Base-by-base conservation (phyloP, 2,113 vertebrate species). In the Gasterosteus nipponicus region DNA sequence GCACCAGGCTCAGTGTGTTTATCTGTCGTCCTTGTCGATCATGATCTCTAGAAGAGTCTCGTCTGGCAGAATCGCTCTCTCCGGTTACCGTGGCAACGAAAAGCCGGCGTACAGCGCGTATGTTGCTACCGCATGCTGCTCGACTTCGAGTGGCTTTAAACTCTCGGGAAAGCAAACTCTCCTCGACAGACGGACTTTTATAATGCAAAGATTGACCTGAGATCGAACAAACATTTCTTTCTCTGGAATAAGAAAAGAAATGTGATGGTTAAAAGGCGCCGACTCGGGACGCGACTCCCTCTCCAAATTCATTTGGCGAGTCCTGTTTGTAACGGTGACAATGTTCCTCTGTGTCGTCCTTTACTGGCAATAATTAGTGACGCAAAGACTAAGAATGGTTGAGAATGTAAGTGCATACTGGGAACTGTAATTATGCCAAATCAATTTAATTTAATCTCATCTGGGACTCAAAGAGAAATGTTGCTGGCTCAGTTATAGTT, bases 361-460 rank as follows among this genome's bases (percentile, higher is more conserved):
- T 49, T n/a, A 54, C 0, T 38, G 69, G 14, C 46, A 54, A 26
- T 61, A 66, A 46, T 74, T 69, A 53, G 47, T 7, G 3, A 47
- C 18, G 49, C n/a, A 12, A 47, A 75, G 10, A 56, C 54, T 47
- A 71, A 62, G 19, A 44, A 46, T n/a, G 62, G 39, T 22, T 61
- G 49, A 61, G 51, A 74, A 54, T 66, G 60, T 41, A 31, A 26
- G 61, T 58, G 33, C 19, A 47, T 41, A 49, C 41, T 18, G 22
- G 22, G 39, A 81, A 19, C 11, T 31, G 6, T 73, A 44, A 76
- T 82, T 12, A 73, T 7, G 66, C 41, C 49, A 67, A 54, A 75
- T 69, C 19, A n/a, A 38, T 64, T 69, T 33, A 2, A 70, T 35
- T 54, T 53, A 22, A 46, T 68, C 46, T 39, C 69, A 69, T 49